Evolutionary conservation across 2,113 vertebrate genomes (phyloP).

Genomic region (Lepidothrix coronata): DNA sequence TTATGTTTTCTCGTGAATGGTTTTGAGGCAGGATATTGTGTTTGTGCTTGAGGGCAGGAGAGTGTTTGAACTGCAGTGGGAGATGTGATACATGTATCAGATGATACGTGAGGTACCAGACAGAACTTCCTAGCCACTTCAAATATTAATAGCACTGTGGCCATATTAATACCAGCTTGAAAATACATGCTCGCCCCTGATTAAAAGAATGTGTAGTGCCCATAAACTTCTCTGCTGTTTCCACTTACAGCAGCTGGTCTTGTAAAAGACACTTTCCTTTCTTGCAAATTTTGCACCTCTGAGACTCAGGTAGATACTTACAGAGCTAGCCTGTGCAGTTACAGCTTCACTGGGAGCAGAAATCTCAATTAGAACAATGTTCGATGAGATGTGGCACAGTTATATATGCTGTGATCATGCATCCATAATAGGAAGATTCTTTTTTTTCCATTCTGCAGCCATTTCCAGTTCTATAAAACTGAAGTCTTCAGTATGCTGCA

Average conservation of each 20-base stretch:
- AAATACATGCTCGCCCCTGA: not conserved
- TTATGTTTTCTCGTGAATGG: not conserved
- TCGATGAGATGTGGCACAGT: not conserved
- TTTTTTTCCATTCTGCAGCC: not conserved
- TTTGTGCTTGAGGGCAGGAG: not conserved
- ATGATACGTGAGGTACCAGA: not conserved
- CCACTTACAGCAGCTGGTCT: not conserved
- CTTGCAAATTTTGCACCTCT: not conserved
- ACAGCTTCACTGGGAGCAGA: not conserved
- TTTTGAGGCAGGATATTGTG: not conserved
- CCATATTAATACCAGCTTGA: not conserved
- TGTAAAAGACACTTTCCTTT: not conserved
- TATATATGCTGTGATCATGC: not conserved
- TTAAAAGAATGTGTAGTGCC: not conserved
- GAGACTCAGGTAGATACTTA: not conserved
- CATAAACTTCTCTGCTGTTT: not conserved
- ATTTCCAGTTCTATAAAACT: not conserved
- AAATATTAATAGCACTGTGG: not conserved
- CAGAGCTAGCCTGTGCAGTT: not conserved
- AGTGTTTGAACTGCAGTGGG: not conserved
- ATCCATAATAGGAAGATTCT: not conserved
- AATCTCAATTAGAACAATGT: not conserved
- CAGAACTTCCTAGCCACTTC: not conserved
- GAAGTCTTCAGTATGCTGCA: not conserved
- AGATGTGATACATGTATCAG: not conserved